A percentile compares a stretch with the other conserved stretches of the same genome.
Conservation (phyloP, 1,140 invertebrate species). For the Andricus grossulariae region DNA sequence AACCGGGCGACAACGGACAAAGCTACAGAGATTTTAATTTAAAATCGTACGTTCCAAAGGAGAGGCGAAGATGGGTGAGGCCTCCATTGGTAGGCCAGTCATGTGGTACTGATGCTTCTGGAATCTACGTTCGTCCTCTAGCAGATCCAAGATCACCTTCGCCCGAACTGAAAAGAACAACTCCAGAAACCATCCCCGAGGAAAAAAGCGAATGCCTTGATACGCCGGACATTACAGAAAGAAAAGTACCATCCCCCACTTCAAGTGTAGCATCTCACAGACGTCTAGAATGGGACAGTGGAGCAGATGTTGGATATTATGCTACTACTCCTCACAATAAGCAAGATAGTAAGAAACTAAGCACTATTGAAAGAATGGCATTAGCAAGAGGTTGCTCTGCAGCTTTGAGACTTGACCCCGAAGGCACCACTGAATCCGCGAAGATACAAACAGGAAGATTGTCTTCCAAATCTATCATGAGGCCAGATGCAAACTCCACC, state of each 20-base stretch:
- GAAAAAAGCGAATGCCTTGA: constrained; percentile 59
- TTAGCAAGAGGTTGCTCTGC: constrained; percentile 67
- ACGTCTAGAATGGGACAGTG: constrained; percentile 85
- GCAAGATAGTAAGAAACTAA: constrained; percentile 73
- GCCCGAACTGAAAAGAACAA: constrained; percentile 48
- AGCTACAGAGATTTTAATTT: constrained; percentile 56
- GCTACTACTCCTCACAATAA: constrained; percentile 71
- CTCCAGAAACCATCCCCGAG: constrained; percentile 50
- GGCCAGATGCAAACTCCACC: constrained; percentile 69
- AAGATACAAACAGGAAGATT: constrained; percentile 46
- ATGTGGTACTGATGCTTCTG: constrained; percentile 50
- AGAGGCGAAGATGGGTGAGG: constrained; percentile 67
- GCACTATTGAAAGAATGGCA: constrained; percentile 79
- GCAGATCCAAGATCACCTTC: constrained; percentile 51
- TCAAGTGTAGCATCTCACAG: constrained; percentile 81
- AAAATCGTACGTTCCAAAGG: constrained; percentile 58
- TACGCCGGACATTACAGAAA: constrained; percentile 48
- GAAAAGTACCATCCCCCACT: constrained; percentile 76
- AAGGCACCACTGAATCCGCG: constrained; percentile 67
- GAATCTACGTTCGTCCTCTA: constrained; percentile 52
- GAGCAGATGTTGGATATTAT: constrained; percentile 85
- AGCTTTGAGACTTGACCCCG: constrained; percentile 70
- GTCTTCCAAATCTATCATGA: constrained; percentile 34
- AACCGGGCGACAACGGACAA: constrained; percentile 44
- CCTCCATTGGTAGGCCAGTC: constrained; percentile 69